Percentiles rank a stretch among this genome's conserved stretches.
phyloP scores from a whole-genome alignment of 2,113 vertebrate genomes.

The Cottus gobio region DNA sequence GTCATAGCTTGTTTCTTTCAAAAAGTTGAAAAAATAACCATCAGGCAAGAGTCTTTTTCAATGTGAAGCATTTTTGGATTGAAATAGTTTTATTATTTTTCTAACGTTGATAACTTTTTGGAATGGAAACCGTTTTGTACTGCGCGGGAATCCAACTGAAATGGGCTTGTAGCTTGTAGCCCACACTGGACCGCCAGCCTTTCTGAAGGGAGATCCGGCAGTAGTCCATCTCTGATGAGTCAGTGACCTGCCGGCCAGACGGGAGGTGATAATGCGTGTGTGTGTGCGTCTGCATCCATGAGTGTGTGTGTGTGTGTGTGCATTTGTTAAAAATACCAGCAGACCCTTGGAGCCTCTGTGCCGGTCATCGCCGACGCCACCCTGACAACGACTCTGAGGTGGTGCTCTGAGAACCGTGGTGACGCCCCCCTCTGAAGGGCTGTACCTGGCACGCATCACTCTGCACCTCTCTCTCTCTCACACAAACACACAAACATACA shows the following conservation, averaged over 20 bases:
- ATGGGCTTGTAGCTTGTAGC: too few relatives aligned
- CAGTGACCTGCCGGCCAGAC: conserved; percentile 60
- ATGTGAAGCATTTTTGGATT: background rate
- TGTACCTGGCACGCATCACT: conserved; percentile 79
- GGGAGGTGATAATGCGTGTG: conserved; percentile 42
- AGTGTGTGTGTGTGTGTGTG: conserved; percentile 21
- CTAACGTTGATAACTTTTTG: background rate
- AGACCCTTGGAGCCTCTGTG: conserved; percentile 67
- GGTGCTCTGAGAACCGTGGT: conserved; percentile 58
- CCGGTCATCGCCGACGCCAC: conserved; percentile 59
- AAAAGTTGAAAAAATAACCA: background rate
- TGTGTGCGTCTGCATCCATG: conserved; percentile 27
- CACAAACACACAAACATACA: conserved; percentile 14
- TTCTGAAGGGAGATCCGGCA: conserved; percentile 34
- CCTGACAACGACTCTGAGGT: conserved; percentile 55
- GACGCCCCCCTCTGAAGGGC: conserved; percentile 51
- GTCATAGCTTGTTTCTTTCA: background rate
- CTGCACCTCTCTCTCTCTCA: conserved; percentile 65
- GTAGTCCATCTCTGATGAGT: conserved; percentile 59
- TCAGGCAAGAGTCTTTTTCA: background rate
- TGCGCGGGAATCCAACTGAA: background rate
- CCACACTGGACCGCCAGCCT: background rate
- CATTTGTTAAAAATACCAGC: conserved; percentile 69
- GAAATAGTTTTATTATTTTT: background rate
- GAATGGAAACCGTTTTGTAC: background rate